Percentiles rank a stretch among this genome's conserved stretches.
Evolutionary conservation across 2,113 vertebrate genomes (phyloP).

Genomic region (Microtus richardsoni): DNA sequence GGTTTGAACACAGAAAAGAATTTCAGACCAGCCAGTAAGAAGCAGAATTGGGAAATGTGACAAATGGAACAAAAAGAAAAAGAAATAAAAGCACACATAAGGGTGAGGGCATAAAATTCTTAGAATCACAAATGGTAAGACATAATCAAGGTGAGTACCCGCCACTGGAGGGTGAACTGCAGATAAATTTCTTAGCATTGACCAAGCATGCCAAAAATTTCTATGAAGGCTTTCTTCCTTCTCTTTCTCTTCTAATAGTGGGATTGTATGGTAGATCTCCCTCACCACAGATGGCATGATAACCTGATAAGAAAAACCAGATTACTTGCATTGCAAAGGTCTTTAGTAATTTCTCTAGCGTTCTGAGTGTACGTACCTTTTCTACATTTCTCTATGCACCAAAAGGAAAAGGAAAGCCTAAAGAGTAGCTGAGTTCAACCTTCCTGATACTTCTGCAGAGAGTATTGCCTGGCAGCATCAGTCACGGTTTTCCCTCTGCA

Average conservation of each 20-base stretch:
- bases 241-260: neutral
- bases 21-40: neutral
- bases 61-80: neutral
- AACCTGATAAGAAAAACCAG: neutral
- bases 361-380: neutral
- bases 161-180: neutral
- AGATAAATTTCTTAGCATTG: too few species aligned
- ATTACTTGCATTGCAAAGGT: neutral
- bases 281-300: too few species aligned
- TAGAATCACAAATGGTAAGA: neutral
- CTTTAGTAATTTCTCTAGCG: neutral
- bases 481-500: neutral
- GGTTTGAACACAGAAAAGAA: neutral
- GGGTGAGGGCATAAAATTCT: neutral
- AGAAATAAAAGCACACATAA: neutral
- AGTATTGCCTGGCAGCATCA: neutral
- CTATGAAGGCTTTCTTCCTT: neutral
- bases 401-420: neutral
- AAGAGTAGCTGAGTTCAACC: neutral
- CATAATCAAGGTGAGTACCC: neutral
- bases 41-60: too few species aligned
- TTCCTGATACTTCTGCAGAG: neutral
- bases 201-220: too few species aligned
- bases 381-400: neutral
- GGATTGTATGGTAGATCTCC: neutral